Evolutionary conservation across 2,888 invertebrate species (phyloP).

Genomic region (Microdon myrmicae): DNA sequence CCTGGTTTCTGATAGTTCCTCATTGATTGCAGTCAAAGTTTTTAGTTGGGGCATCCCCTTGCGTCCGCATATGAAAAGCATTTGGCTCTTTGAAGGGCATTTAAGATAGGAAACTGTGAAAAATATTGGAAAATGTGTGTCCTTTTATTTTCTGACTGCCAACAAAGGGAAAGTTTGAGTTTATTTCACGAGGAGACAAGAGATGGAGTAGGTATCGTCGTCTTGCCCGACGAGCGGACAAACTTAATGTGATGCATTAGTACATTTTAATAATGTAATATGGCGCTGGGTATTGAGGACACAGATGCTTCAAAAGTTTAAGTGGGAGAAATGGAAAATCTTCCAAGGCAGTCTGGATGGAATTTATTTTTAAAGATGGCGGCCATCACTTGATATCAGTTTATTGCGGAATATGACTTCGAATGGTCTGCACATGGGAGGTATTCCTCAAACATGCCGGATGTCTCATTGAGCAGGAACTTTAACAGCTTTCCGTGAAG

Average conservation of each 20-base stretch:
- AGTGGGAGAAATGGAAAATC: no score
- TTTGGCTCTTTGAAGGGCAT: conserved; percentile 29
- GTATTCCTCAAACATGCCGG: no score
- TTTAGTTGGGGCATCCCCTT: conserved; percentile 16
- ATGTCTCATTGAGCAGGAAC: no score
- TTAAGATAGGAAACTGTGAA: conserved; percentile 24
- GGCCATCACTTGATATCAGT: no score
- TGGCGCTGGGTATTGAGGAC: conserved; percentile 16
- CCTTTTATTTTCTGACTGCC: background rate
- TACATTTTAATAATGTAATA: conserved; percentile 48
- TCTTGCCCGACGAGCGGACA: conserved; percentile 19
- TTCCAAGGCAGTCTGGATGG: no score
- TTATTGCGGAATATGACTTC: no score
- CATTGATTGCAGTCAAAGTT: conserved; percentile 50
- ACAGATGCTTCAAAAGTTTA: no score
- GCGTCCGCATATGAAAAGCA: conserved; percentile 3
- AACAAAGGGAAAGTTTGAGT: conserved; percentile 40
- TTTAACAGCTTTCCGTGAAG: no score
- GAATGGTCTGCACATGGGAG: no score
- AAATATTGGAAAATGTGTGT: conserved; percentile 37
- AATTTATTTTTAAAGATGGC: no score
- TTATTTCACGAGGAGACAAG: conserved; percentile 18
- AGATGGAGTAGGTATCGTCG: conserved; percentile 3
- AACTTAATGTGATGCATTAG: conserved; percentile 51
- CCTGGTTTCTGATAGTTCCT: conserved; percentile 28